Evolutionary conservation across 2,888 invertebrate species (phyloP).

Genomic region (Papilio elwesi): DNA sequence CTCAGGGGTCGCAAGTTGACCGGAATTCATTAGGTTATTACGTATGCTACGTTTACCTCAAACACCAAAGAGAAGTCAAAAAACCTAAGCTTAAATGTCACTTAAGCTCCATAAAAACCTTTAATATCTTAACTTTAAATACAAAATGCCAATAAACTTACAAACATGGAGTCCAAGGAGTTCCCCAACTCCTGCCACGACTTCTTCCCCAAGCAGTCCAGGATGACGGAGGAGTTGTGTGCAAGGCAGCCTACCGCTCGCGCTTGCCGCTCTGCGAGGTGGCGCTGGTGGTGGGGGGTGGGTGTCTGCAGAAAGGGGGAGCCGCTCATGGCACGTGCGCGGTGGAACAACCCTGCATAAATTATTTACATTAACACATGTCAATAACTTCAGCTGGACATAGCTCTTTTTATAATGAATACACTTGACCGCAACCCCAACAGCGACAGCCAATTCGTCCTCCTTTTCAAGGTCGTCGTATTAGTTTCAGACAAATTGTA

Average conservation of each 20-base stretch:
- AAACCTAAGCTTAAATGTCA: no score
- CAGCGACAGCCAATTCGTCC: no score
- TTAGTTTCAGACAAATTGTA: no score
- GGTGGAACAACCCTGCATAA: conserved; percentile 86
- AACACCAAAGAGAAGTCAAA: no score
- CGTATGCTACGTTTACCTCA: no score
- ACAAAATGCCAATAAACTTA: not conserved
- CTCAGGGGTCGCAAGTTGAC: no score
- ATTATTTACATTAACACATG: conserved; percentile 18
- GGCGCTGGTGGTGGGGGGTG: conserved; percentile 78
- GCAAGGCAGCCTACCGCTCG: conserved; percentile 83
- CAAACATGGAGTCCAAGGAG: conserved; percentile 75
- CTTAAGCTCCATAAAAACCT: no score
- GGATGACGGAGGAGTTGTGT: conserved; percentile 76
- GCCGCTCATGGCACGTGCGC: conserved; percentile 88
- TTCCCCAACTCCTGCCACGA: conserved; percentile 74
- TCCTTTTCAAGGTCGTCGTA: no score
- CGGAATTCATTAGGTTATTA: no score
- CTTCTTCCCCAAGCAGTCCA: conserved; percentile 83
- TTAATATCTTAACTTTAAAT: not conserved
- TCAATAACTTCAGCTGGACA: no score
- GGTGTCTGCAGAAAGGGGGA: conserved; percentile 82
- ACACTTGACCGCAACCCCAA: no score
- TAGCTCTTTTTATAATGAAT: no score
- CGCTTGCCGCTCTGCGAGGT: conserved; percentile 86